Conservation (phyloP, 2,888 invertebrate genomes). For the Idaea aversata region DNA sequence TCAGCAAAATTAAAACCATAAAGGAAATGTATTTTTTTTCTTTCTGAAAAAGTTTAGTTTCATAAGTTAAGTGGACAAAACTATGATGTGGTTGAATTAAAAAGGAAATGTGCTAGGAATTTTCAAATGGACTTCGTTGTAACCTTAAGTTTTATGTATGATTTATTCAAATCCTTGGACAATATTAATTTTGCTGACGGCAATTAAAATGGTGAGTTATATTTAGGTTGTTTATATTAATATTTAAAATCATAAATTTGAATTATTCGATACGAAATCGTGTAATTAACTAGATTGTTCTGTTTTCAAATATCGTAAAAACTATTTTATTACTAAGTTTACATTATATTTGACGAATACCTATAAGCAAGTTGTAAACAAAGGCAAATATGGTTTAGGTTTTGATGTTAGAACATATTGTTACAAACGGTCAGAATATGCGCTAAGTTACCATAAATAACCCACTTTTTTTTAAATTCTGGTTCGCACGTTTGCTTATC, state of each 20-base stretch:
- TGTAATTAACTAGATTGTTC: not conserved
- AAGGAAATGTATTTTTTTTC: constrained; percentile 12
- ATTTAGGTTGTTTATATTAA: constrained; percentile 27
- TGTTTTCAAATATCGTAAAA: not conserved
- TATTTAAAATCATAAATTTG: constrained; percentile 13
- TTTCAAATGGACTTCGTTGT: constrained; percentile 71
- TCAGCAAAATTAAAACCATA: not conserved
- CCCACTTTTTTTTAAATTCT: not conserved
- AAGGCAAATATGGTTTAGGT: too few relatives aligned
- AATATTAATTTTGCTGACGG: constrained; percentile 75
- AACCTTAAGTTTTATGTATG: constrained; percentile 76
- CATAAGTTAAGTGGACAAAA: constrained; percentile 13
- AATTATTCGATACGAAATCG: constrained; percentile 6
- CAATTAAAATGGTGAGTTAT: constrained; percentile 75
- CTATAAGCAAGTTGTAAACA: not conserved
- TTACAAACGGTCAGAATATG: too few relatives aligned
- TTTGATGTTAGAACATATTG: too few relatives aligned
- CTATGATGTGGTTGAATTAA: constrained; percentile 34
- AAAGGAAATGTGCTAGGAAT: constrained; percentile 43
- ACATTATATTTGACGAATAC: not conserved
- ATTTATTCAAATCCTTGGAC: constrained; percentile 78
- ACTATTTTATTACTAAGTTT: not conserved
- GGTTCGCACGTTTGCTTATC: too few relatives aligned
- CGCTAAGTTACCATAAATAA: not conserved
- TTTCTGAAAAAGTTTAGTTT: not conserved